Percentiles rank a stretch among this genome's conserved stretches.
phyloP scores from a whole-genome alignment of 2,888 invertebrate species.

The Silvanus unidentatus region DNA sequence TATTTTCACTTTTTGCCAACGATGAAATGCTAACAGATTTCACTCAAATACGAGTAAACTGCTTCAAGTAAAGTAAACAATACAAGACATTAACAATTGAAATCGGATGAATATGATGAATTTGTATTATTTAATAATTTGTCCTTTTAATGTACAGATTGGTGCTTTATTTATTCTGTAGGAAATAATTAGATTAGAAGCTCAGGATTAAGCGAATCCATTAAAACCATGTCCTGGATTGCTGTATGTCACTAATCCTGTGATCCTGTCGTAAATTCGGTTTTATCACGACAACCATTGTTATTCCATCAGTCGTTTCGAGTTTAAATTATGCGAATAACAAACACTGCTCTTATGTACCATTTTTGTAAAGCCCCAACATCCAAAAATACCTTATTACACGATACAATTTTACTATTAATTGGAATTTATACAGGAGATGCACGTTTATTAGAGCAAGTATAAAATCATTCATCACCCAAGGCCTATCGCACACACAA shows the following conservation, averaged over 20 bases:
- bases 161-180: slow-evolving; percentile 10
- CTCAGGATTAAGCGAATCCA: slow-evolving; percentile 32
- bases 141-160: too few species aligned
- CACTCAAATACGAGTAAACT: too few species aligned
- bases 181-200: slow-evolving; percentile 36
- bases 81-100: too few species aligned
- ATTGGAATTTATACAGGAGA: slow-evolving; percentile 16
- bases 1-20: too few species aligned
- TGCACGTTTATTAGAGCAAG: slow-evolving; percentile 29
- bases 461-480: slow-evolving; percentile 32
- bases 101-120: too few species aligned
- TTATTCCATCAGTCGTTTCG: slow-evolving; percentile 27
- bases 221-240: slow-evolving; percentile 33
- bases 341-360: too few species aligned
- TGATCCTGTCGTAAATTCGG: slow-evolving; percentile 37
- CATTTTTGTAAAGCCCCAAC: too few species aligned
- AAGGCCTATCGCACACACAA: slow-evolving; percentile 29
- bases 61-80: too few species aligned
- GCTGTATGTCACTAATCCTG: slow-evolving; percentile 34
- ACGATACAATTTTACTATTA: slow-evolving; percentile 12
- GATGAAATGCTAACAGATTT: slow-evolving; percentile 15
- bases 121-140: too few species aligned
- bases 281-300: slow-evolving; percentile 35
- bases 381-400: too few species aligned
- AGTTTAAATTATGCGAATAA: slow-evolving; percentile 2